These are phyloP conservation scores for Oxystoma pomonae DNA, from an alignment of 2,888 invertebrate species.

Conservation along the genomic window DNA sequence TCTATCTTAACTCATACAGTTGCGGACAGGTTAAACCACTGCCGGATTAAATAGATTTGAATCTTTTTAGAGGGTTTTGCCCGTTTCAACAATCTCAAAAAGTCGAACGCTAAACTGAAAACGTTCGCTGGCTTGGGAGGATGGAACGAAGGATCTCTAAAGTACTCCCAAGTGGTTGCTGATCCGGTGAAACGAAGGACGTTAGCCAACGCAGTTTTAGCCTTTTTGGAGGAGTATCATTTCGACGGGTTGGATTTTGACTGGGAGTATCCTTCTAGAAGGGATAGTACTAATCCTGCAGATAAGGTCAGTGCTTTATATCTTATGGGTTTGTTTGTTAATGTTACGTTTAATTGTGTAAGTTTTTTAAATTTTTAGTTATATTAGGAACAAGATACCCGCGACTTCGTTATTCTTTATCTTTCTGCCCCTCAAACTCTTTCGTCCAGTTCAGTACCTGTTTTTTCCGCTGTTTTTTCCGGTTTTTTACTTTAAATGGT, in stretches of 20 bases:
- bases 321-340: no score
- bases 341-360: no score
- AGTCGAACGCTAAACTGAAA: constrained; percentile 51
- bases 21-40: no score
- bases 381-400: no score
- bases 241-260: constrained; percentile 81
- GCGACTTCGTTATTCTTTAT: no score
- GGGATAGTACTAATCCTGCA: constrained; percentile 20
- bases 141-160: constrained; percentile 55
- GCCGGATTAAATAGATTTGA: no score
- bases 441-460: no score
- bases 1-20: no score
- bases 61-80: constrained; percentile 19
- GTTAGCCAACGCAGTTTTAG: constrained; percentile 5
- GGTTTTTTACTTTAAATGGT: no score
- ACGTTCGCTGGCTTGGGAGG: constrained; percentile 62
- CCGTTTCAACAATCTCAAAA: constrained; percentile 43
- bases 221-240: constrained; percentile 47
- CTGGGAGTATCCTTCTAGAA: constrained; percentile 75
- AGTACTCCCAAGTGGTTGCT: constrained; percentile 47
- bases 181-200: constrained; percentile 30
- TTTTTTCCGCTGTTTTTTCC: no score
- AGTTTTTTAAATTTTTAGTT: no score
- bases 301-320: constrained; percentile 15
- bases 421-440: no score